Conservation (phyloP, 2,888 invertebrate species). For the Halictus ligatus region DNA sequence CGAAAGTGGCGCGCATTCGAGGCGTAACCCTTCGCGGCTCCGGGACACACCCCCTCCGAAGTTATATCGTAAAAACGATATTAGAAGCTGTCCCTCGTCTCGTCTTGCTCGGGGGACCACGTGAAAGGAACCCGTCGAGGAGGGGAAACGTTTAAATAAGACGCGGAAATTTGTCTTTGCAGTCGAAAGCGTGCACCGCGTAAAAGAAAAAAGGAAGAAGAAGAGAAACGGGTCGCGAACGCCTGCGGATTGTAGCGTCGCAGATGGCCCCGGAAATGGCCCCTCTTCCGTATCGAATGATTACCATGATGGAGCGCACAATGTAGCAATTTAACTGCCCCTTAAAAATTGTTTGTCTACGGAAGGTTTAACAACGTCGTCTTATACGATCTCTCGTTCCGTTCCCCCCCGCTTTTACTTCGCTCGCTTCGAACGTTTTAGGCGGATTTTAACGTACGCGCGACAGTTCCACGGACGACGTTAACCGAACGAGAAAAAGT, state of each 20-base stretch:
- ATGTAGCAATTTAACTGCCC: slow-evolving; percentile 75
- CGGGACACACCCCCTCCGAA: slow-evolving; percentile 78
- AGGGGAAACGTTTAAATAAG: slow-evolving; percentile 80
- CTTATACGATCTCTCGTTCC: slow-evolving; percentile 65
- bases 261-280: slow-evolving; percentile 61
- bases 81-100: slow-evolving; percentile 71
- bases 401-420: slow-evolving; percentile 49
- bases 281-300: slow-evolving; percentile 57
- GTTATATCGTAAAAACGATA: slow-evolving; percentile 83
- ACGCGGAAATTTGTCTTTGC: slow-evolving; percentile 78
- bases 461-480: slow-evolving; percentile 7
- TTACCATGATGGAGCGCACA: slow-evolving; percentile 62
- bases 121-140: slow-evolving; percentile 7
- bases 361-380: slow-evolving; percentile 59
- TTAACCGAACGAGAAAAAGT: neutral
- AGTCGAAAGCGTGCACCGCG: slow-evolving; percentile 67
- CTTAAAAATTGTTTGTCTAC: slow-evolving; percentile 81
- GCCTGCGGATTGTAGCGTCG: slow-evolving; percentile 71
- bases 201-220: slow-evolving; percentile 47
- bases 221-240: slow-evolving; percentile 22
- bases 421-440: slow-evolving; percentile 59
- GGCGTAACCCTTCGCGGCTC: slow-evolving; percentile 71
- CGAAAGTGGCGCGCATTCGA: slow-evolving; percentile 64
- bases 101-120: slow-evolving; percentile 7
- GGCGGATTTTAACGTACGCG: slow-evolving; percentile 59